Evolutionary conservation across 2,113 vertebrate species (phyloP).

Genomic region (Oncorhynchus kisutch): DNA sequence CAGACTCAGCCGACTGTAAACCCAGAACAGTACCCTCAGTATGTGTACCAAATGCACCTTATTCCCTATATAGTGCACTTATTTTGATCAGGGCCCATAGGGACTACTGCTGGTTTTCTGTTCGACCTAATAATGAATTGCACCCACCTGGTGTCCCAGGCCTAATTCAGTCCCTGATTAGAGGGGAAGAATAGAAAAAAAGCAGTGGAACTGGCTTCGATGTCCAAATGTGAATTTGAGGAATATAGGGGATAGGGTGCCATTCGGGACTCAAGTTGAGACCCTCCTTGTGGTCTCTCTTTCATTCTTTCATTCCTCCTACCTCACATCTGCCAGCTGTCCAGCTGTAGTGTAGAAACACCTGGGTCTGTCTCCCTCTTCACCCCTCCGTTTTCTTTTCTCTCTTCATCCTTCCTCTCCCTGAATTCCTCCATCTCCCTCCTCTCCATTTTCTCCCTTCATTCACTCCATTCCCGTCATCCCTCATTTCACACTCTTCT

Average conservation of each 20-base stretch:
- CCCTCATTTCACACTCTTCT: not conserved
- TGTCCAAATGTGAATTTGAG: too few species aligned
- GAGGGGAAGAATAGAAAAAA: too few species aligned
- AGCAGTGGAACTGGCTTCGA: too few species aligned
- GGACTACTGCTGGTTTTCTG: too few species aligned
- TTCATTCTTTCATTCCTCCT: slow-evolving; percentile 27
- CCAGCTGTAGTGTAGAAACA: slow-evolving; percentile 20
- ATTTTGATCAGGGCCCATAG: too few species aligned
- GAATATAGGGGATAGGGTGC: too few species aligned
- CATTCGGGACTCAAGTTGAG: not conserved
- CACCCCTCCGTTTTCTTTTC: not conserved
- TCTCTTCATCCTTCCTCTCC: too few species aligned
- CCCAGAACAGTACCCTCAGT: slow-evolving; percentile 16
- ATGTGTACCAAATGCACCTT: not conserved
- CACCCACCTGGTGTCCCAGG: too few species aligned
- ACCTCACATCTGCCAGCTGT: slow-evolving; percentile 34
- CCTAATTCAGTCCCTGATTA: too few species aligned
- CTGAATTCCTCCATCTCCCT: too few species aligned
- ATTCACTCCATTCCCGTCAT: not conserved
- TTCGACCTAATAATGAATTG: too few species aligned
- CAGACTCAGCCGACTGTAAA: slow-evolving; percentile 29
- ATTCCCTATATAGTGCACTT: too few species aligned
- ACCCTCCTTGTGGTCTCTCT: not conserved
- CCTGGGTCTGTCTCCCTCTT: slow-evolving; percentile 10
- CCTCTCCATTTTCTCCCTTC: slow-evolving; percentile 24